phyloP scores from a whole-genome alignment of 2,113 vertebrate species.

The Climacteris rufus region DNA sequence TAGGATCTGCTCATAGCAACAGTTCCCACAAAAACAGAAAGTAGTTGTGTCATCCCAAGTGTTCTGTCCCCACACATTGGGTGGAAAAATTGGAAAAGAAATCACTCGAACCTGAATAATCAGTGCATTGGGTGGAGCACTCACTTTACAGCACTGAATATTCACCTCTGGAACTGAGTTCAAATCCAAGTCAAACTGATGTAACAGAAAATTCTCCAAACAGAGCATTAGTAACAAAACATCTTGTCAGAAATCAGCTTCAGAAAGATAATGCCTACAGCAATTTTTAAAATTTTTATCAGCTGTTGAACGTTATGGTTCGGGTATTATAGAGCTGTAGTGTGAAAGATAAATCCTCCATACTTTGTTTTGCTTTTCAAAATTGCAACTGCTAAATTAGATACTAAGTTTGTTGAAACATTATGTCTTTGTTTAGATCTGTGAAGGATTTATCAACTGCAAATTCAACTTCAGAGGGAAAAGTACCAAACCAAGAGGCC shows the following conservation, averaged over 20 bases:
- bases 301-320: not conserved
- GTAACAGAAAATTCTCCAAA: not conserved
- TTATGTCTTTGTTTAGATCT: not conserved
- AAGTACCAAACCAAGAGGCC: not conserved
- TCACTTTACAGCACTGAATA: constrained; percentile 24
- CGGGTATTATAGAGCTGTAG: not conserved
- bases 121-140: constrained; percentile 50
- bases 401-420: not conserved
- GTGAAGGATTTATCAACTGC: not conserved
- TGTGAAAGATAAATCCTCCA: not conserved
- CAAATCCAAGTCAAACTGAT: constrained; percentile 13
- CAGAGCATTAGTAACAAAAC: not conserved
- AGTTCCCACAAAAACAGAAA: constrained; percentile 67
- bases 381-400: not conserved
- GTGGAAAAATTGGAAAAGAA: constrained; percentile 68
- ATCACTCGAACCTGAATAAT: constrained; percentile 62
- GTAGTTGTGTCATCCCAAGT: constrained; percentile 57
- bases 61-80: constrained; percentile 16
- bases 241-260: not conserved
- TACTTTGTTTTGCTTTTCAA: not conserved
- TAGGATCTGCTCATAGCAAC: constrained; percentile 55
- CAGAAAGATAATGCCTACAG: not conserved
- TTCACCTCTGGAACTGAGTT: constrained; percentile 29
- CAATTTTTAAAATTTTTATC: not conserved
- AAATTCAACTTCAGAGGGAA: not conserved